These are phyloP conservation scores for Aptenodytes forsteri DNA, from an alignment of 2,113 vertebrate genomes.

Conservation along the genomic window DNA sequence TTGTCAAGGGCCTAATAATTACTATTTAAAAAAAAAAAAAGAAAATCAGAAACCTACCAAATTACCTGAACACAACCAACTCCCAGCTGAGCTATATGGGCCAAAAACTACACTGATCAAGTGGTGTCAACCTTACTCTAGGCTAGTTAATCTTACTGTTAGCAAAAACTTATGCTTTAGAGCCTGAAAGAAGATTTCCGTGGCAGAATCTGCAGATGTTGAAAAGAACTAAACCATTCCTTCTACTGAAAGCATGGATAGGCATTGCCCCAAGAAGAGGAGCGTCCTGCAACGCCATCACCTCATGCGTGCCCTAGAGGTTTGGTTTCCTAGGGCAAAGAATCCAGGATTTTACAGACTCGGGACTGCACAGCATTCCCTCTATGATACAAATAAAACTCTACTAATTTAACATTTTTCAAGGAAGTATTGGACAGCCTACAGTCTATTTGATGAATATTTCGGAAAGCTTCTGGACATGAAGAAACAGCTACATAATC, in stretches of 20 bases:
- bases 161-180: not conserved
- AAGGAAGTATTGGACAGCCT: not conserved
- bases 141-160: not conserved
- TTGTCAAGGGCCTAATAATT: not conserved
- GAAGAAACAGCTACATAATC: not conserved
- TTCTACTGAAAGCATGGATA: not conserved
- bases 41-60: not conserved
- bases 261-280: not conserved
- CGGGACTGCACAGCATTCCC: not conserved
- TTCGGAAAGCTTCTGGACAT: not conserved
- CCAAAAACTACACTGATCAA: not conserved
- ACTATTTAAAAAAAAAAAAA: not conserved
- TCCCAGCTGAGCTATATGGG: not conserved
- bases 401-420: not conserved
- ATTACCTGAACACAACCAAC: not conserved
- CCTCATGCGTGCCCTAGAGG: not conserved
- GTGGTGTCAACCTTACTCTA: not conserved
- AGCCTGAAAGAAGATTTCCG: not conserved
- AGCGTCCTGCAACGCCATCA: not conserved
- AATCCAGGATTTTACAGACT: not conserved
- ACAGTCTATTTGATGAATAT: not conserved
- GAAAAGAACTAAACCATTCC: not conserved
- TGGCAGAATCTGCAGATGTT: not conserved
- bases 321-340: not conserved
- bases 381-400: not conserved